These are phyloP conservation scores for Aphaenogaster floridana DNA, from an alignment of 1,140 invertebrate genomes.

Conservation along the genomic window DNA sequence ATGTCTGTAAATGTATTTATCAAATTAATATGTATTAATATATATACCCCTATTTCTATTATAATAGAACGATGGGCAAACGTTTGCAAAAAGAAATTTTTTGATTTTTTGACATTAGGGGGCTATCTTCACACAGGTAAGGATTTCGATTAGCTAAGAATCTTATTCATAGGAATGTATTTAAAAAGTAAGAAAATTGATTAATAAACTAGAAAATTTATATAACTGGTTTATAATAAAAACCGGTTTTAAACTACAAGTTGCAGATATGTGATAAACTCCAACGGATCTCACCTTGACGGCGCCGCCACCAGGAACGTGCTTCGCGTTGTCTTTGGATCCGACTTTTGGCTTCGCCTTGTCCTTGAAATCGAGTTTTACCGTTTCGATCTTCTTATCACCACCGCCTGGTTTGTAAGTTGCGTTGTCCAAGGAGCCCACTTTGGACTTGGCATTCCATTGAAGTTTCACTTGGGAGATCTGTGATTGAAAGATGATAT, in stretches of 20 bases:
- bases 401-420: conserved; percentile 96
- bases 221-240: conserved; percentile 9
- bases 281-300: conserved; percentile 91
- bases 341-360: conserved; percentile 97
- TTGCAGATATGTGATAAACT: background rate
- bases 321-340: conserved; percentile 96
- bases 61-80: too few species aligned
- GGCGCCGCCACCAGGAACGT: conserved; percentile 95
- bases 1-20: too few species aligned
- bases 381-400: conserved; percentile 96
- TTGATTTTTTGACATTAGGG: too few species aligned
- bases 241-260: conserved; percentile 24
- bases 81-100: too few species aligned
- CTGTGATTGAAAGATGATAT: conserved; percentile 84
- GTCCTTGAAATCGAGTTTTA: conserved; percentile 96
- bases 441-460: conserved; percentile 97
- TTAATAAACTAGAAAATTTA: conserved; percentile 2
- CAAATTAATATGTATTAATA: too few species aligned
- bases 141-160: background rate
- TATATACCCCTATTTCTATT: too few species aligned
- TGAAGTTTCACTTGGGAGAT: conserved; percentile 94
- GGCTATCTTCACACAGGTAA: background rate
- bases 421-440: conserved; percentile 98
- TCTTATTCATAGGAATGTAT: background rate
- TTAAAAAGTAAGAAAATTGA: conserved; percentile 8